phyloP scores from a whole-genome alignment of 2,888 invertebrate species.

The Idaea straminata region DNA sequence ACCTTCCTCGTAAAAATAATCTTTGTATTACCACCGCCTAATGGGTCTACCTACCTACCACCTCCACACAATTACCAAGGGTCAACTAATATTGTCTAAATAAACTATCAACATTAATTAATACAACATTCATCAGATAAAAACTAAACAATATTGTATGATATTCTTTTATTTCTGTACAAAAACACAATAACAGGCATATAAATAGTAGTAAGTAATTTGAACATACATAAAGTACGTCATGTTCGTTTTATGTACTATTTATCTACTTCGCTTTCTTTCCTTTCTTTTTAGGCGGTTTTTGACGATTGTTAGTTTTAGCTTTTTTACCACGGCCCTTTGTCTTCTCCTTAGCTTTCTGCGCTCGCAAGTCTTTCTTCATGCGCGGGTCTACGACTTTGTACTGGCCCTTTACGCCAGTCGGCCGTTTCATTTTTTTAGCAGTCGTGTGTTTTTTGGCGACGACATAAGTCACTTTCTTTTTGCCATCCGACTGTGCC shows the following conservation, averaged over 20 bases:
- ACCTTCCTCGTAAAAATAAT: slow-evolving; percentile 68
- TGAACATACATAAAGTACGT: slow-evolving; percentile 9
- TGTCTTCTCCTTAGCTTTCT: slow-evolving; percentile 82
- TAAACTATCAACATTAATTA: background rate
- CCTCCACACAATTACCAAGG: slow-evolving; percentile 30
- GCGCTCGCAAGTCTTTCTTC: slow-evolving; percentile 94
- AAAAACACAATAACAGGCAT: background rate
- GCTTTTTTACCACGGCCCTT: slow-evolving; percentile 71
- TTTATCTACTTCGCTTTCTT: slow-evolving; percentile 49
- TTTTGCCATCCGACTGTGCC: slow-evolving; percentile 90
- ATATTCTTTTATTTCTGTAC: background rate
- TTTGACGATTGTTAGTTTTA: slow-evolving; percentile 37
- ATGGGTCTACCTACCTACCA: slow-evolving; percentile 40
- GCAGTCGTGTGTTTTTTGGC: slow-evolving; percentile 92
- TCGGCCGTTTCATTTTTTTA: slow-evolving; percentile 88
- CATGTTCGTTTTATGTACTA: slow-evolving; percentile 9
- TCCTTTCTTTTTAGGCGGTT: slow-evolving; percentile 51
- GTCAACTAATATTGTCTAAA: slow-evolving; percentile 21
- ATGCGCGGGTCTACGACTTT: slow-evolving; percentile 97
- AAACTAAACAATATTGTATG: no score
- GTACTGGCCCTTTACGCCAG: slow-evolving; percentile 94
- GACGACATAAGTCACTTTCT: slow-evolving; percentile 95
- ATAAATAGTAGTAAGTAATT: slow-evolving; percentile 17
- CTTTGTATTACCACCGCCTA: slow-evolving; percentile 47
- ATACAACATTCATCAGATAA: no score